Evolutionary conservation across 2,888 invertebrate species (phyloP), one percentile per base, ranked within the genome.

Genomic region (Nomada flava): DNA sequence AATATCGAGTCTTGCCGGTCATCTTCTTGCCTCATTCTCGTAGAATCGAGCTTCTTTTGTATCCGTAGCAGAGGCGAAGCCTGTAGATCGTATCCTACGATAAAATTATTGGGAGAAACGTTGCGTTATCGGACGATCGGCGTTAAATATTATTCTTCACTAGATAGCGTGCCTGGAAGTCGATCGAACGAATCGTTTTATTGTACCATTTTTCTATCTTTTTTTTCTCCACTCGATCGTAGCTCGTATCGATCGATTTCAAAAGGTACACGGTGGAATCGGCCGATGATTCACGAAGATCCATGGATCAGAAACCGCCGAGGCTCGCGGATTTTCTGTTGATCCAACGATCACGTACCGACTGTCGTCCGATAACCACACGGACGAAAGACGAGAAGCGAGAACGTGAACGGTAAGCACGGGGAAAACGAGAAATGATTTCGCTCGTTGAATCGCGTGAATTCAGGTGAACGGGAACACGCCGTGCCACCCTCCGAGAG

Each of bases 351-450:
- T 86, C 79, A 87, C 77, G 79, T 59, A 59, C 63, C 13, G 62
- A n/a, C 52, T 26, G 62, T 72, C 53, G 62, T 70, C 65, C 57
- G 76, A 67, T 62, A 62, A 70, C 55, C 36, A 36, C 11, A 67
- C 23, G 42, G 77, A 75, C 50, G 76, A 74, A 79, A 77, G 47
- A 50, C 69, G 82, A 85, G 71, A 86, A 47, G 44, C 57, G 65
- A 44, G 68, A 83, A 65, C 74, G 74, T 70, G 59, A 82, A 26
- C 64, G 71, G 47, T 59, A 53, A 69, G 44, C 72, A 64, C 44
- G 62, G 36, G 18, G 74, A 53, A 73, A 11, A 44, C 50, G 62
- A 60, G 23, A 44, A 26, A 57, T 69, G 63, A 62, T 70, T 70
- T 50, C 36, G 59, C 20, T 57, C 64, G 50, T 7, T 7, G 36